Evolutionary conservation across 2,888 invertebrate species (phyloP).

Genomic region (Parapristionchus giblindavisi): DNA sequence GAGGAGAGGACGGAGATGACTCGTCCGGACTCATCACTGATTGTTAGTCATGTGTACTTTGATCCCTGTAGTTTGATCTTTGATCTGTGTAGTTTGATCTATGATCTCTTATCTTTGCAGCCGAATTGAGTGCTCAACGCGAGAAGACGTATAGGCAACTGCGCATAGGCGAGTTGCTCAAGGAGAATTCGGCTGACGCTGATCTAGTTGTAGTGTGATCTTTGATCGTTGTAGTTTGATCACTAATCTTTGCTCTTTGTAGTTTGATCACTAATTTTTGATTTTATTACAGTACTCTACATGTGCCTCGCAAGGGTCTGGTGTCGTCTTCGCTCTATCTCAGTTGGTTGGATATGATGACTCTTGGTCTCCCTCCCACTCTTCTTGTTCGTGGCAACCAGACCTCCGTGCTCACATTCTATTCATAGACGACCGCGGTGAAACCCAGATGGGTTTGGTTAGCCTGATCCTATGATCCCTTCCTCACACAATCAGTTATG

Average conservation of each 20-base stretch:
- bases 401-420: constrained; percentile 74
- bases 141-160: constrained; percentile 78
- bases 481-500: too few relatives aligned
- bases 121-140: constrained; percentile 59
- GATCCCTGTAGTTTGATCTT: not conserved
- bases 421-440: too few relatives aligned
- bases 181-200: constrained; percentile 83
- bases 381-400: constrained; percentile 76
- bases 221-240: not conserved
- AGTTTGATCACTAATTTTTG: too few relatives aligned
- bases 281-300: constrained; percentile 83
- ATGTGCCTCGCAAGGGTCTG: constrained; percentile 90
- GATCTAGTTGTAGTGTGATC: constrained; percentile 88
- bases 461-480: too few relatives aligned
- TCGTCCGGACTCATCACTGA: constrained; percentile 50
- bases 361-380: constrained; percentile 87
- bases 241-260: too few relatives aligned
- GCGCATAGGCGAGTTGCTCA: constrained; percentile 85
- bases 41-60: constrained; percentile 12
- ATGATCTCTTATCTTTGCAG: not conserved
- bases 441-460: too few relatives aligned
- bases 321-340: constrained; percentile 91
- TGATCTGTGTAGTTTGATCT: not conserved
- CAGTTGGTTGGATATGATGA: constrained; percentile 93
- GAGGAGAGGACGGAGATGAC: constrained; percentile 49